Evolutionary conservation across 2,797 vertebrate species (phyloP), one percentile per base, ranked within the genome.

Genomic region (Silurus lanzhouensis): DNA sequence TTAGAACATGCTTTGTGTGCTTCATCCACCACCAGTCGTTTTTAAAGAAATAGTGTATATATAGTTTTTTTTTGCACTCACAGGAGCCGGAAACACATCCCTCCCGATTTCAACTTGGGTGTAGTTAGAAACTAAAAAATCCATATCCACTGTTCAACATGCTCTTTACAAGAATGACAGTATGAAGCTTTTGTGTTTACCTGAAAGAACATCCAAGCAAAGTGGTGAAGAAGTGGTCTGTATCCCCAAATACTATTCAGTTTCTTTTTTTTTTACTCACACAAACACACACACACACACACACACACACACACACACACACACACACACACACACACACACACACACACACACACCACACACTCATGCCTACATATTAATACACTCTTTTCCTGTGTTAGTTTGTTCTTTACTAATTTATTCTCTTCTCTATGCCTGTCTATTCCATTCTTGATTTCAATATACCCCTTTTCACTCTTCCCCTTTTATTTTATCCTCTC

Each of bases 221-320:
- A 22, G 17, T 80, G n/a, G n/a, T 81, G 9, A 81, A 67, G 63
- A 63, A 66, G 22, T 81, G 22, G 61, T 52, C n/a, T 81, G n/a
- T 80, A 46, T 80, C 61, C 67, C 3, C 67, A 71, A 46, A 46
- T 22, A 46, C 38, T 72, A 46, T n/a, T 20, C 31, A 10, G 19
- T 38, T 70, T 70, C 8, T 13, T 7, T 46, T 22, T 38, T 66
- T 66, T 25, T 66, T 31, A 31, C 31, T 13, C n/a, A 10, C 8
- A 3, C 3, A 5, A 6, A 27, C n/a, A 31, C 66, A 27, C 38
- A 38, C 38, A 38, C 38, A 38, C 38, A 38, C 38, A 38, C 38
- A 38, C 38, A 38, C 38, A 38, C 38, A 38, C 38, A 38, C 38
- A 38, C 38, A 38, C 38, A 38, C 38, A 57, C 14, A 57, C 14